phyloP scores from a whole-genome alignment of 1,140 invertebrate genomes.

The Drosophila micromelanica region DNA sequence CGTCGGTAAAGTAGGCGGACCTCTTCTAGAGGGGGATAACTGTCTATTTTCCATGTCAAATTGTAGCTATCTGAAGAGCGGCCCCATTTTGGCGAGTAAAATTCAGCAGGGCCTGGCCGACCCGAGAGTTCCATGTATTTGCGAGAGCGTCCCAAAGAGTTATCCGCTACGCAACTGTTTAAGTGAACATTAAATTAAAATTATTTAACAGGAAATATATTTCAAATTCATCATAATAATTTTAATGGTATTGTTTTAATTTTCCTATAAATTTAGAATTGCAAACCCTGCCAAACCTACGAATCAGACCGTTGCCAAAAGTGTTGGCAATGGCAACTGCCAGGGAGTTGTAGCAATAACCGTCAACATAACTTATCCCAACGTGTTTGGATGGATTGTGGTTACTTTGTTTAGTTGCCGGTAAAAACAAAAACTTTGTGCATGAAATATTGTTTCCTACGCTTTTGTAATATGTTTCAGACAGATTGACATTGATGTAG shows the following conservation, averaged over 20 bases:
- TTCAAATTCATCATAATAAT: no score
- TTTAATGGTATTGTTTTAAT: no score
- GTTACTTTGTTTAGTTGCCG: conserved; percentile 20
- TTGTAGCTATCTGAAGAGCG: conserved; percentile 86
- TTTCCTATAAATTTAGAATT: no score
- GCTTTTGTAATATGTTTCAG: conserved; percentile 82
- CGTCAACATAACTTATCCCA: conserved; percentile 64
- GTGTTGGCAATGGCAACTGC: conserved; percentile 30
- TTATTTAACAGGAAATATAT: background rate
- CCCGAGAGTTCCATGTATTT: conserved; percentile 89
- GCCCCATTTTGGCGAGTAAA: conserved; percentile 87
- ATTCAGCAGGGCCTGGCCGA: conserved; percentile 87
- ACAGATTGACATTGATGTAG: conserved; percentile 84
- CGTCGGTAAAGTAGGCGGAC: conserved; percentile 87
- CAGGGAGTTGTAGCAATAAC: conserved; percentile 25
- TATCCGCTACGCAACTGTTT: conserved; percentile 88
- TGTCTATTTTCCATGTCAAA: conserved; percentile 87
- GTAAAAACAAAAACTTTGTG: conserved; percentile 71
- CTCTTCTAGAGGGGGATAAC: conserved; percentile 88
- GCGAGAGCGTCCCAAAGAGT: conserved; percentile 88
- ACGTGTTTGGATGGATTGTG: conserved; percentile 44
- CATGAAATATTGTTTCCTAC: conserved; percentile 81
- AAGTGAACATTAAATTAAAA: background rate
- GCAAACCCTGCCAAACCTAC: background rate
- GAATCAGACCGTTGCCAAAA: background rate